Evolutionary conservation across 2,888 invertebrate genomes (phyloP).

Genomic region (Cecidostiba fungosa): DNA sequence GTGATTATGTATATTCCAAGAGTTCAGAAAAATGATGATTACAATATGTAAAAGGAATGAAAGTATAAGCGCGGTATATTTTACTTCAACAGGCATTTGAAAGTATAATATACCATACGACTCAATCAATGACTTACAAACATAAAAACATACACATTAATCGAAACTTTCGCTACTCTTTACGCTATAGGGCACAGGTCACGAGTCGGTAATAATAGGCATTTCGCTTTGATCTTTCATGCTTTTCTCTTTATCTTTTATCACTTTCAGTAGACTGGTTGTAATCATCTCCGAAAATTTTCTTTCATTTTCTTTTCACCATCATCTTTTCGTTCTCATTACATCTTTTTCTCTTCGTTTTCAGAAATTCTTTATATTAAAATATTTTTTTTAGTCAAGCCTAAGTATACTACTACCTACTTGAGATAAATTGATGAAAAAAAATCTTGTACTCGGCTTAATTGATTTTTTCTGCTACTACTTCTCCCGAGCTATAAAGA

Average conservation of each 20-base stretch:
- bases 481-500: neutral
- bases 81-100: too few relatives aligned
- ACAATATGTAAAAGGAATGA: too few relatives aligned
- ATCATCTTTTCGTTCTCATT: neutral
- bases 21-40: too few relatives aligned
- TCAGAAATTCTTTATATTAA: too few relatives aligned
- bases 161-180: neutral
- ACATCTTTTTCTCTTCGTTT: neutral
- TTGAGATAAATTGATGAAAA: too few relatives aligned
- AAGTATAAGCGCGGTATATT: too few relatives aligned
- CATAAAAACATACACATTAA: too few relatives aligned
- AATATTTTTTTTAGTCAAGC: too few relatives aligned
- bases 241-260: neutral
- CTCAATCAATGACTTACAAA: neutral
- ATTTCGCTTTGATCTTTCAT: constrained; percentile 17
- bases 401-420: too few relatives aligned
- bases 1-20: too few relatives aligned
- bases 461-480: neutral
- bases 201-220: neutral
- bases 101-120: neutral
- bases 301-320: neutral
- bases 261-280: neutral
- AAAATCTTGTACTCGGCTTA: too few relatives aligned
- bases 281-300: neutral
- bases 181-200: neutral